phyloP scores from a whole-genome alignment of 2,113 vertebrate genomes.

The Ctenodactylus gundi region DNA sequence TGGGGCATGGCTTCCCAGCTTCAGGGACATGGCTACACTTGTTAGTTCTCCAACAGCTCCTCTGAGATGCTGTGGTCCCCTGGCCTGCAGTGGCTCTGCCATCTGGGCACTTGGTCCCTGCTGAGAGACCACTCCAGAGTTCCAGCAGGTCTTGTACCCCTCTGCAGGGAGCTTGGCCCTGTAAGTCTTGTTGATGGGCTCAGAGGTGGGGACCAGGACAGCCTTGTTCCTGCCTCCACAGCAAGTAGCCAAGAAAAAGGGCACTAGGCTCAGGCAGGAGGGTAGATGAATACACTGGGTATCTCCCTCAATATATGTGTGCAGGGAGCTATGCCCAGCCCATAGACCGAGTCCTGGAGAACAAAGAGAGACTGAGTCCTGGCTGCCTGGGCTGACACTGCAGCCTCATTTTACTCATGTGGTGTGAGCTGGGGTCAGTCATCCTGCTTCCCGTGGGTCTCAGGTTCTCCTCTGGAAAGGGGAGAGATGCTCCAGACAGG shows the following conservation, averaged over 20 bases:
- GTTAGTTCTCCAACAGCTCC: background rate
- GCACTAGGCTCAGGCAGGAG: background rate
- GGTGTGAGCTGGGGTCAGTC: background rate
- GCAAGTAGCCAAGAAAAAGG: too few species aligned
- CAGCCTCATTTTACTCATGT: background rate
- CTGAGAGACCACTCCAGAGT: background rate
- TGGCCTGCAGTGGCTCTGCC: background rate
- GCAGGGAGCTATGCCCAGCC: too few species aligned
- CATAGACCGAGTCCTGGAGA: too few species aligned
- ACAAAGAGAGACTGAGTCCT: background rate
- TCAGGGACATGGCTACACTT: background rate
- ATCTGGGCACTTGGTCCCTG: background rate
- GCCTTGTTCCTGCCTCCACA: background rate
- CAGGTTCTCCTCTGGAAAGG: background rate
- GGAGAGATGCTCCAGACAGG: background rate
- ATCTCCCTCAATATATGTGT: too few species aligned
- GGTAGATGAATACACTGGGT: too few species aligned
- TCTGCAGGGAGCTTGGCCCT: background rate
- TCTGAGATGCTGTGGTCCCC: background rate
- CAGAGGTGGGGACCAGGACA: background rate
- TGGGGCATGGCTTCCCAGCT: background rate
- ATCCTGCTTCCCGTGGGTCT: fast-evolving
- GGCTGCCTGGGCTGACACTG: fast-evolving
- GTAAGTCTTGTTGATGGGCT: fast-evolving
- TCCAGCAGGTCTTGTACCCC: too few species aligned